These are phyloP conservation scores for Oceanodroma tethys DNA, from an alignment of 2,113 vertebrate species.

Conservation along the genomic window DNA sequence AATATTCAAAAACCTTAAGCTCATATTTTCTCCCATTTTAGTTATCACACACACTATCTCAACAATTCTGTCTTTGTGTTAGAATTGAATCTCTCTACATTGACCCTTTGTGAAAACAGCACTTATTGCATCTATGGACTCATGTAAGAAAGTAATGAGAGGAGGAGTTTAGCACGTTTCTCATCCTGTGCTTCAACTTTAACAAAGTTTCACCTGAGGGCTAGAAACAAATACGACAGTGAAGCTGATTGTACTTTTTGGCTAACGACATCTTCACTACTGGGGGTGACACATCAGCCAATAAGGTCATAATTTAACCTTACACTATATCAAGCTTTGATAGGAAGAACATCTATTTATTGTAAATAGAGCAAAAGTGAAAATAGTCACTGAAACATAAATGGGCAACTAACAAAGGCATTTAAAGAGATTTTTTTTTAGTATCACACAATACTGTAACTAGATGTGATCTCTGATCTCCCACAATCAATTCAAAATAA, in stretches of 20 bases:
- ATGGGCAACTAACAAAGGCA: background rate
- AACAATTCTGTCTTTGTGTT: background rate
- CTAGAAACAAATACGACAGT: background rate
- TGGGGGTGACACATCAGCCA: background rate
- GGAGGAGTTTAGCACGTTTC: background rate
- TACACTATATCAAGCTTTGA: background rate
- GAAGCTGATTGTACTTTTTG: background rate
- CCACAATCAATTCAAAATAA: background rate
- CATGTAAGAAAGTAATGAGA: background rate
- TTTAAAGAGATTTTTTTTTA: background rate
- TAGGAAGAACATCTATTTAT: background rate
- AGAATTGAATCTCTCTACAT: background rate
- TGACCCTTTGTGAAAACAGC: background rate
- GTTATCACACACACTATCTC: too few species aligned
- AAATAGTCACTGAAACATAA: background rate
- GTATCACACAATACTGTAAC: background rate
- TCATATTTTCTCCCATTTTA: background rate
- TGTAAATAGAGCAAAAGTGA: background rate
- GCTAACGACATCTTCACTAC: background rate
- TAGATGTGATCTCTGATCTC: background rate
- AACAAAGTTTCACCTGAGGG: background rate
- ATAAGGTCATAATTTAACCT: background rate
- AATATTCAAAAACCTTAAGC: background rate
- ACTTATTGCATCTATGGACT: background rate
- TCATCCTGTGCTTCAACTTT: background rate